phyloP scores from a whole-genome alignment of 2,888 invertebrate species.

The Habroteleia sp. region DNA sequence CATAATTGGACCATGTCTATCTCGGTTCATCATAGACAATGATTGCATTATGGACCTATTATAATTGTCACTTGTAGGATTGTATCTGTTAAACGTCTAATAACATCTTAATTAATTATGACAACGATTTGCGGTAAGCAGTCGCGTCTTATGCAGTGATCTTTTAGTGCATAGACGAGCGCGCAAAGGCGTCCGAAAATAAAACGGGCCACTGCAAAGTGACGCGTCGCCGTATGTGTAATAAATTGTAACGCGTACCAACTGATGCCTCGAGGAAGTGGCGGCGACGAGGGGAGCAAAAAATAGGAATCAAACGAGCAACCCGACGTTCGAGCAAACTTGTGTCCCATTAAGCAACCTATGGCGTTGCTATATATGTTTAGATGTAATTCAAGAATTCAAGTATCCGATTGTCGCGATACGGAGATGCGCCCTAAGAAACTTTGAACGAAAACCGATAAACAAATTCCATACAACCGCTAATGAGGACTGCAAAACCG shows the following conservation, averaged over 20 bases:
- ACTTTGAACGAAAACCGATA: no score
- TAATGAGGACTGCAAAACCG: no score
- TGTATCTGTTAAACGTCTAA: neutral
- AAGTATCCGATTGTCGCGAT: constrained; percentile 71
- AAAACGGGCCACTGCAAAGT: constrained; percentile 64
- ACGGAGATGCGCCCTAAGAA: constrained; percentile 26
- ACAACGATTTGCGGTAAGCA: constrained; percentile 26
- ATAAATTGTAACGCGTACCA: constrained; percentile 64
- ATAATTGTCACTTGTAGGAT: neutral
- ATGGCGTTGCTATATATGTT: constrained; percentile 69
- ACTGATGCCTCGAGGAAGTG: constrained; percentile 59
- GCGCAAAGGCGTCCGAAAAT: constrained; percentile 53
- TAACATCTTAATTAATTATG: no score
- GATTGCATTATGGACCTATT: constrained; percentile 2
- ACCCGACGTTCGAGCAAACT: constrained; percentile 22
- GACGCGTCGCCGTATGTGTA: constrained; percentile 59
- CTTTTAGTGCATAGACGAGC: constrained; percentile 36
- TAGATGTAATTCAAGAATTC: constrained; percentile 73
- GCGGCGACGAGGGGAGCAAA: constrained; percentile 56
- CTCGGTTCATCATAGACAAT: no score
- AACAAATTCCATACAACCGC: no score
- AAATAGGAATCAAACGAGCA: constrained; percentile 62
- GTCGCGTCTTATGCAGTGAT: constrained; percentile 35
- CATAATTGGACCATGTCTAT: no score
- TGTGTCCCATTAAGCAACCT: constrained; percentile 32